These are phyloP conservation scores for Saguinus imperator DNA, from an alignment of 2,113 vertebrate species.

Conservation along the genomic window DNA sequence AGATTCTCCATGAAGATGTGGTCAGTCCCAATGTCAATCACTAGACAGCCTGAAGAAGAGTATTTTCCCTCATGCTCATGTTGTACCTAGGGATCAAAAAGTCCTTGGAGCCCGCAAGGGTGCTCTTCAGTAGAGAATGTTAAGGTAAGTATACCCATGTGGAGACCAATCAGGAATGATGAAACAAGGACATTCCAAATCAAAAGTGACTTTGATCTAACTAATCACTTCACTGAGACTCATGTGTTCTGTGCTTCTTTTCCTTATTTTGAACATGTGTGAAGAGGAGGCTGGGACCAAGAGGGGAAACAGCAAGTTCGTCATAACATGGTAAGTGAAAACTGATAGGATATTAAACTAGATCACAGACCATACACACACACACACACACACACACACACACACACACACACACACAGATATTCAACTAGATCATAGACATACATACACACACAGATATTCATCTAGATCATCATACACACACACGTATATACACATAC, in stretches of 20 bases:
- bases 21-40: not conserved
- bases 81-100: not conserved
- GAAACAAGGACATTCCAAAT: not conserved
- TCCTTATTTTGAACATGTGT: not conserved
- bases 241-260: not conserved
- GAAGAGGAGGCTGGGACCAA: not conserved
- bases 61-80: not conserved
- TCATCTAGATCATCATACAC: not conserved
- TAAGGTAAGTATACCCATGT: not conserved
- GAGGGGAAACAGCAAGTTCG: not conserved
- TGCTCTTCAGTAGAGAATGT: not conserved
- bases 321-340: not conserved
- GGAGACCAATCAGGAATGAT: not conserved
- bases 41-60: not conserved
- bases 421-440: not conserved
- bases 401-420: too few relatives aligned
- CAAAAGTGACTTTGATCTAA: not conserved
- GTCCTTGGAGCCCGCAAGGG: not conserved
- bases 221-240: not conserved
- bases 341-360: not conserved
- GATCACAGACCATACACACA: not conserved
- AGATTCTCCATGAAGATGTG: not conserved
- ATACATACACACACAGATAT: not conserved
- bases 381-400: too few relatives aligned
- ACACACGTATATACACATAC: not conserved